Conservation (phyloP, 2,888 invertebrate genomes). For the Trachelus tabidus region DNA sequence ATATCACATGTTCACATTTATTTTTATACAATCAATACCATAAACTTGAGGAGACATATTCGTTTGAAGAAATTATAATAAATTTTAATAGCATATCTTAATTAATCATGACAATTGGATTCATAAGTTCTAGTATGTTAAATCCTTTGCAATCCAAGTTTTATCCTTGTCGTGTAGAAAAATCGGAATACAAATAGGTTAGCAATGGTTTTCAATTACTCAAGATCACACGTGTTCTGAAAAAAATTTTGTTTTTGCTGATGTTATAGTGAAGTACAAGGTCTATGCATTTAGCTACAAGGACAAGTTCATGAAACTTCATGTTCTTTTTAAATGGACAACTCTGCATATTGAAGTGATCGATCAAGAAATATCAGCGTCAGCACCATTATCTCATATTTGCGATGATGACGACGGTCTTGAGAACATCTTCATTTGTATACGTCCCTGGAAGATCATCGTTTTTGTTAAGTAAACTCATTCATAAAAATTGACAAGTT, state of each 20-base stretch:
- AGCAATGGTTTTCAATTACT: no score
- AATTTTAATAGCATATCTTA: no score
- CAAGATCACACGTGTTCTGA: no score
- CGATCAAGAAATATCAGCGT: background rate
- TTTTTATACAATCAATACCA: no score
- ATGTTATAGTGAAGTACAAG: background rate
- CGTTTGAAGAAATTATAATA: no score
- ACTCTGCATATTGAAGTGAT: background rate
- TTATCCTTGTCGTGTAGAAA: no score
- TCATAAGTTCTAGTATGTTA: no score
- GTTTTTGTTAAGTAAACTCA: background rate
- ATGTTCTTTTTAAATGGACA: background rate
- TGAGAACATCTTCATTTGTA: background rate
- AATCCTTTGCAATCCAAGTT: no score
- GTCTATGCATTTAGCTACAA: background rate
- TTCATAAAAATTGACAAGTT: background rate
- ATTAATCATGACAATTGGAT: no score
- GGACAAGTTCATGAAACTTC: background rate
- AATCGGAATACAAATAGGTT: no score
- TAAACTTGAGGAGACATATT: no score
- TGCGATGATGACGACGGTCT: background rate
- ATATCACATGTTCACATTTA: no score
- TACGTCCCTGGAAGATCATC: background rate
- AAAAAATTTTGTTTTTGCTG: background rate
- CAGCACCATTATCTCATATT: background rate